Percentiles rank a stretch among this genome's conserved stretches.
Evolutionary conservation across 2,888 invertebrate species (phyloP).

Genomic region (Nomada lathburiana): DNA sequence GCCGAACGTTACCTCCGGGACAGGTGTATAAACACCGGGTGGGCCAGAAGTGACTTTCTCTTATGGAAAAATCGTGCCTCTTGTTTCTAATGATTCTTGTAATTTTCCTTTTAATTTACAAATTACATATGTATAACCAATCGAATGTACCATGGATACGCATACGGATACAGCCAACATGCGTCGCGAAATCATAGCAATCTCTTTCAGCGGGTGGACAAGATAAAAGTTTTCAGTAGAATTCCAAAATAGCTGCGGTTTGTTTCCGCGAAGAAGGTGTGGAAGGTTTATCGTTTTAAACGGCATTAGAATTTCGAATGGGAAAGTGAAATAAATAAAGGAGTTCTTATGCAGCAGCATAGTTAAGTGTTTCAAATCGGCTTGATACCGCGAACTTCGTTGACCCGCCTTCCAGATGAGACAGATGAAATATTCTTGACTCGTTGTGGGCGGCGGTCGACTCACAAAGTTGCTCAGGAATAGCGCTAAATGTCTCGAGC

Average conservation of each 20-base stretch:
- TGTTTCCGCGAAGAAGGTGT: not conserved
- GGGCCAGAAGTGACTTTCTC: too few species aligned
- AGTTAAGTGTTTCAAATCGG: slow-evolving; percentile 51
- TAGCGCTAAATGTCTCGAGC: slow-evolving; percentile 47
- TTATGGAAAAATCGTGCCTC: too few species aligned
- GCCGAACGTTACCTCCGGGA: not conserved
- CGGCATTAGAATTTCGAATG: slow-evolving; percentile 67
- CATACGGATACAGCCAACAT: not conserved
- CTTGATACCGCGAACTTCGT: slow-evolving; percentile 43
- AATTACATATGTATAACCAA: too few species aligned
- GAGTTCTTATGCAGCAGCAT: slow-evolving; percentile 50
- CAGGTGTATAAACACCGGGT: too few species aligned
- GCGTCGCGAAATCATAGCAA: too few species aligned
- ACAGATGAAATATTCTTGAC: slow-evolving; percentile 61
- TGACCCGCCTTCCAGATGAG: slow-evolving; percentile 43
- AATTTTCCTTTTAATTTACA: too few species aligned
- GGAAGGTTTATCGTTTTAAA: slow-evolving; percentile 33
- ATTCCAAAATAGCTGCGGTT: not conserved
- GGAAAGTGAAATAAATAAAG: slow-evolving; percentile 58
- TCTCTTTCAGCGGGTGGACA: not conserved
- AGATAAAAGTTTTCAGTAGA: not conserved
- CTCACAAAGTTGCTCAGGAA: slow-evolving; percentile 45
- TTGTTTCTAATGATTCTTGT: too few species aligned
- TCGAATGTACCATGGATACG: not conserved
- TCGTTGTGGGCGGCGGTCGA: slow-evolving; percentile 32